phyloP scores from a whole-genome alignment of 2,113 vertebrate genomes.

The Tor tambroides region DNA sequence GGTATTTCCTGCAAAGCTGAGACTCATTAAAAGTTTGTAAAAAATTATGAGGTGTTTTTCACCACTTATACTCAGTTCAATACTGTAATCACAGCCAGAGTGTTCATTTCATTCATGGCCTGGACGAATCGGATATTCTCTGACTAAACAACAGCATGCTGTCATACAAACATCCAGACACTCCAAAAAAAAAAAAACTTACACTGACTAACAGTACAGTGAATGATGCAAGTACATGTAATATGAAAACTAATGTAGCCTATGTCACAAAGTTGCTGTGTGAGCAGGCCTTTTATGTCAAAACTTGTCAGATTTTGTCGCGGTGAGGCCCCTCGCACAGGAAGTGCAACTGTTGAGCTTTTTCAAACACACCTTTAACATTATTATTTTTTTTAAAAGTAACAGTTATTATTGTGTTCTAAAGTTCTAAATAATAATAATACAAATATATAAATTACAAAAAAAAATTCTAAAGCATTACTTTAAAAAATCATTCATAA shows the following conservation, averaged over 20 bases:
- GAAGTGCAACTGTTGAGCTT: neutral
- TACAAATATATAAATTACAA: too few species aligned
- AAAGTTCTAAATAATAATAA: neutral
- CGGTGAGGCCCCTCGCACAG: neutral
- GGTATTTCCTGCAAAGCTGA: neutral
- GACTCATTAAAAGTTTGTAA: neutral
- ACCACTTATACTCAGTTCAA: neutral
- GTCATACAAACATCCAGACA: neutral
- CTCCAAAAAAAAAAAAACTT: neutral
- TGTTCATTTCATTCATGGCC: neutral
- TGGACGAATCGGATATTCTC: neutral
- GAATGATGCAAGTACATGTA: conserved; percentile 27
- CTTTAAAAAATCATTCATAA: neutral
- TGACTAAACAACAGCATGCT: neutral
- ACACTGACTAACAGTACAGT: neutral
- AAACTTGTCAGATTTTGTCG: neutral
- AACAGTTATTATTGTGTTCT: neutral
- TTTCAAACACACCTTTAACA: neutral
- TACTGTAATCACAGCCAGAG: neutral
- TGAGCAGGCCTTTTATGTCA: conserved; percentile 25
- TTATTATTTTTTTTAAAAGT: neutral
- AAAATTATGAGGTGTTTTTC: neutral
- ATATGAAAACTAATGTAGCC: conserved; percentile 3
- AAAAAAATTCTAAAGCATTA: neutral
- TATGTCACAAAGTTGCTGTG: neutral